Evolutionary conservation across 2,888 invertebrate genomes (phyloP), one percentile per base, ranked within the genome.

Genomic region (Synergus gifuensis): DNA sequence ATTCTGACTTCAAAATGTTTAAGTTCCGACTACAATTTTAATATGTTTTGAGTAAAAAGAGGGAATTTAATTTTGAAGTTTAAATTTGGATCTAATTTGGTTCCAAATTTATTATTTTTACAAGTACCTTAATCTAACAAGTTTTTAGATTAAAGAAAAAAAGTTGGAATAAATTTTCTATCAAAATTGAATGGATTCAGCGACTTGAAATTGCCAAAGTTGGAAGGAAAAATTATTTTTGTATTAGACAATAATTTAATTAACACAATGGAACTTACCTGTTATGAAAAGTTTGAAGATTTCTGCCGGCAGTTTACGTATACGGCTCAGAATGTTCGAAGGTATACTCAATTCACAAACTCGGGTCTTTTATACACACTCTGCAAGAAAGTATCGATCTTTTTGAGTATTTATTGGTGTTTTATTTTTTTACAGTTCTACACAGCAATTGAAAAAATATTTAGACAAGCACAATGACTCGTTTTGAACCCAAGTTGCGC

Each of bases 271-370:
- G 22, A n/a, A 80, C 78, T 42, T 76, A 81, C 81, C 81, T 81
- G 81, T 49, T 67, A n/a, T 77, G 49, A 4, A 28, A 54, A 36
- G 16, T 54, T 73, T 73, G 73, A 54, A 73, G 73, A 36, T 11
- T 60, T 42, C 11, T 69, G 16, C 42, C 62, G 28, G 63, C 14
- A 42, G 44, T 78, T 83, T 83, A 83, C 83, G 84, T 84, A 82
- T 82, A 82, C 77, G 79, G 49, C 73, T 54, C 73, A 36, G 54
- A 73, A 73, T 73, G 36, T 54, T 49, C 36, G 36, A 73, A 73
- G 73, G 73, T 73, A 73, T 73, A 73, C 73, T 54, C 49, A 73
- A 54, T 73, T 44, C 44, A 46, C 22, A 46, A 67, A 67, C 67
- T 18, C 14, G 67, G n/a, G 36, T 36, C 8, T 36, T 69, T 5